Conservation (phyloP, 2,113 vertebrate genomes). For the Ancistrus triradiatus region DNA sequence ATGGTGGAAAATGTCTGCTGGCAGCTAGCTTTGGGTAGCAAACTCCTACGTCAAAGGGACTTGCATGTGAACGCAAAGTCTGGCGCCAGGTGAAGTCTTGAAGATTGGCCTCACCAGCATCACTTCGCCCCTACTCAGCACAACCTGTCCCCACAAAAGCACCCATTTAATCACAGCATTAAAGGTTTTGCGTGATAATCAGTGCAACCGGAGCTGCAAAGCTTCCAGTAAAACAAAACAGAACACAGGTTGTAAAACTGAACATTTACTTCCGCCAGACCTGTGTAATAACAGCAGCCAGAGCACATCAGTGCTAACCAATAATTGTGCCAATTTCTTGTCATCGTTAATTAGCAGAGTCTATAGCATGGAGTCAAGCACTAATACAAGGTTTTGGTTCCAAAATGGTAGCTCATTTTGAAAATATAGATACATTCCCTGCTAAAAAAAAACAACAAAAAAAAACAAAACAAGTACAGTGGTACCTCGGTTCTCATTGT, state of each 20-base stretch:
- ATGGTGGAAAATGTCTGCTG: conserved; percentile 14
- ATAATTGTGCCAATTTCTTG: too few species aligned
- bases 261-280: too few species aligned
- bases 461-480: too few species aligned
- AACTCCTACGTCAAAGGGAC: neutral
- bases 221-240: neutral
- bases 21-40: conserved; percentile 1
- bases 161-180: neutral
- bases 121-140: neutral
- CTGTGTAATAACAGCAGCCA: too few species aligned
- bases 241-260: neutral
- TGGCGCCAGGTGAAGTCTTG: neutral
- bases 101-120: neutral
- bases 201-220: neutral
- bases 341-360: too few species aligned
- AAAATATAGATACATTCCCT: too few species aligned
- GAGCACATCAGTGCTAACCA: neutral
- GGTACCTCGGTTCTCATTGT: too few species aligned
- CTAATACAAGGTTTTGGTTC: too few species aligned
- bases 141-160: neutral
- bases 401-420: too few species aligned
- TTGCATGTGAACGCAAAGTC: neutral
- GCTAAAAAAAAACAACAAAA: too few species aligned
- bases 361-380: too few species aligned
- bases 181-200: too few species aligned